These are phyloP conservation scores for Apodemia hepburni DNA, from an alignment of 2,888 invertebrate genomes.

Conservation along the genomic window DNA sequence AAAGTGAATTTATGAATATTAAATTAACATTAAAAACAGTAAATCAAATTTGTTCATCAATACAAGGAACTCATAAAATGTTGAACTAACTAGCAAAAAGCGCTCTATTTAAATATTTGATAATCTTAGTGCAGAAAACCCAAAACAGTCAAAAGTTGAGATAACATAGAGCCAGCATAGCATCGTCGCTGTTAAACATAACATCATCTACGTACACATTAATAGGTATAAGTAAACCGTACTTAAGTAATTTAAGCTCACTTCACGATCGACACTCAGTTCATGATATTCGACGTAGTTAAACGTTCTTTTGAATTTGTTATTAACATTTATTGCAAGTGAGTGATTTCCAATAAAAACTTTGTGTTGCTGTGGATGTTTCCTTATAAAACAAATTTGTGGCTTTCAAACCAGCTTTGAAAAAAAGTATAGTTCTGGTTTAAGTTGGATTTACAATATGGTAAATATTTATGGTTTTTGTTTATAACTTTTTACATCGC, in stretches of 20 bases:
- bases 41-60: neutral
- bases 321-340: neutral
- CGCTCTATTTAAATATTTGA: neutral
- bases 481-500: too few species aligned
- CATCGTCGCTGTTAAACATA: neutral
- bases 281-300: slow-evolving; percentile 1
- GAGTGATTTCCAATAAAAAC: neutral
- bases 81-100: neutral
- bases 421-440: neutral
- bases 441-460: neutral
- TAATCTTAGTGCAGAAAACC: neutral
- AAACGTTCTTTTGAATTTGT: neutral
- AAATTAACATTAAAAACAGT: too few species aligned
- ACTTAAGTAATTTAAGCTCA: slow-evolving; percentile 4
- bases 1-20: too few species aligned
- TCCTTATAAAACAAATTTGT: neutral
- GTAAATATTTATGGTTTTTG: neutral
- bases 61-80: neutral
- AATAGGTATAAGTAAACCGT: neutral
- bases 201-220: slow-evolving; percentile 1
- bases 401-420: neutral
- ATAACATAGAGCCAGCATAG: neutral
- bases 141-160: neutral
- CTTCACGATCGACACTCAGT: slow-evolving; percentile 2
- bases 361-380: neutral